phyloP scores from a whole-genome alignment of 2,113 vertebrate genomes.

The Empidonax traillii region DNA sequence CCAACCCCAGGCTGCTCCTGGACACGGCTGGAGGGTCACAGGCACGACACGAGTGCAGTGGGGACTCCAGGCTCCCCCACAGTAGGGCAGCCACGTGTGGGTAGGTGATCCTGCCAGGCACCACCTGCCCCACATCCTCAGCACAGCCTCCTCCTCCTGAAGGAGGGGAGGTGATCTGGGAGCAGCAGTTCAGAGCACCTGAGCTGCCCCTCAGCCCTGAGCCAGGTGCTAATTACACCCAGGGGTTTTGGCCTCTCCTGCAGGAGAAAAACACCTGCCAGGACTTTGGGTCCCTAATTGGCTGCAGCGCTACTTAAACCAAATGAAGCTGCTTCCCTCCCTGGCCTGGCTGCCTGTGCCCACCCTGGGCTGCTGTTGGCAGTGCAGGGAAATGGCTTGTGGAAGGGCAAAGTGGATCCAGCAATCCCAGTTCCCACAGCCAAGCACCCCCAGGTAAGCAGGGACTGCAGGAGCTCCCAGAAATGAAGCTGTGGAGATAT shows the following conservation, averaged over 20 bases:
- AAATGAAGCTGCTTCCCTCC: fast-evolving
- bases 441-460: fast-evolving
- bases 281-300: background rate
- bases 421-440: fast-evolving
- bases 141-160: background rate
- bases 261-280: background rate
- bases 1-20: background rate
- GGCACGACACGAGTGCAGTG: background rate
- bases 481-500: background rate
- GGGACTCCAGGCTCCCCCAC: background rate
- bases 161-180: background rate
- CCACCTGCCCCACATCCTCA: fast-evolving
- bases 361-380: fast-evolving
- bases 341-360: background rate
- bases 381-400: background rate
- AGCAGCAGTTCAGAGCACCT: background rate
- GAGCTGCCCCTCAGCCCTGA: background rate
- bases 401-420: background rate
- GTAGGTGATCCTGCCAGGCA: background rate
- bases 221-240: background rate
- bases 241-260: background rate
- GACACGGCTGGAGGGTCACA: background rate
- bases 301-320: background rate
- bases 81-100: fast-evolving
- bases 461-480: background rate